Conservation (phyloP, 2,113 vertebrate species). For the Hydropotes inermis region DNA sequence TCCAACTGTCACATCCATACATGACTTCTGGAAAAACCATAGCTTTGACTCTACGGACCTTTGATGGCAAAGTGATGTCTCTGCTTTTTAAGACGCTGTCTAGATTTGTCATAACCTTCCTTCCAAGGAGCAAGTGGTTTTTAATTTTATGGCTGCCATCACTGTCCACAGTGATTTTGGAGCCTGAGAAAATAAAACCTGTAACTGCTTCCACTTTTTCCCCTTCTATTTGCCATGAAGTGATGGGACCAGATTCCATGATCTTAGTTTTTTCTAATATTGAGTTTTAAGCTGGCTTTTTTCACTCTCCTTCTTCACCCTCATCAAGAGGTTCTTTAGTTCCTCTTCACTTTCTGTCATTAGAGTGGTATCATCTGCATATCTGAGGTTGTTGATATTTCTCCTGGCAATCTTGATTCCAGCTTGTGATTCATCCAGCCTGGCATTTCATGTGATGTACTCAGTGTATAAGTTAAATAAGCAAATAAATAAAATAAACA, state of each 20-base stretch:
- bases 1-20: neutral
- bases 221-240: neutral
- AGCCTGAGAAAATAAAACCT: neutral
- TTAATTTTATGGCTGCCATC: neutral
- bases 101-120: neutral
- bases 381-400: neutral
- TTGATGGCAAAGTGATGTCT: neutral
- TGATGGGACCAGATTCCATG: neutral
- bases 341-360: neutral
- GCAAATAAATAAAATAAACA: neutral
- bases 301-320: neutral
- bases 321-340: neutral
- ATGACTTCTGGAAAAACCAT: neutral
- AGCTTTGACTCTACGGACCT: neutral
- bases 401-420: neutral
- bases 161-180: neutral
- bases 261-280: neutral
- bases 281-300: neutral
- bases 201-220: neutral
- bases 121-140: neutral
- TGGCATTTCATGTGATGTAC: neutral
- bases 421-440: neutral
- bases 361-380: neutral
- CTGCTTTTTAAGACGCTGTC: neutral
- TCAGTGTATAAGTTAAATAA: neutral